Base-by-base conservation (phyloP, 2,797 vertebrate species). In the Sebastes goodei region DNA sequence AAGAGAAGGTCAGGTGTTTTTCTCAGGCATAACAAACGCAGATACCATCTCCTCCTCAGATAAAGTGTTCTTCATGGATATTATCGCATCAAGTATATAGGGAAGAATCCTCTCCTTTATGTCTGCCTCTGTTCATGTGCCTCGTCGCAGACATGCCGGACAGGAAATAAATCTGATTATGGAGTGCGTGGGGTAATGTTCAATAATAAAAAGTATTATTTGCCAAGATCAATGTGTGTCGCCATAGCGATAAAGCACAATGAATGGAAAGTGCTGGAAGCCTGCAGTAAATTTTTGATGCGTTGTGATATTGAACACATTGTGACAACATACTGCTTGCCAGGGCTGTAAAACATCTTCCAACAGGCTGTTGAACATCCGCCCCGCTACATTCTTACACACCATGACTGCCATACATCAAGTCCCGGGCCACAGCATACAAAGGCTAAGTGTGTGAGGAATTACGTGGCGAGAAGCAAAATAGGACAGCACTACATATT, bases 181-280 rank as follows among this genome's bases (percentile, higher is more conserved):
- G 69, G 83, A 86, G 84, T 78, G 90, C 86, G 86, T 88, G 86
- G 88, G 86, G 89, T 94, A 94, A 94, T 95, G 94, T 94, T 92
- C 92, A 94, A 95, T 94, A 95, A 95, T 95, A 95, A 95, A 95
- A 94, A 92, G 91, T 92, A 95, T 95, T 94, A 93, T 94, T 95
- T 93, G 93, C 92, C 85, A 82, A 91, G 94, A 95, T 95, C 94
- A 95, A 93, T 93, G 92, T 84, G 86, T 91, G 91, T 92, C 89
- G 74, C 90, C 76, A 42, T 63, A 52, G 91, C 88, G 85, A 94
- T 95, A 95, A 95, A 95, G 85, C 53, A 94, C 89, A 95, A 94
- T 95, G 92, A 93, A 93, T 93, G 87, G 90, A 93, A 90, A 93
- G 91, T 86, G 93, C 92, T 90, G 84, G 88, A 83, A 93, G 91